Evolutionary conservation across 2,113 vertebrate species (phyloP).

Genomic region (Chaetops frenatus): DNA sequence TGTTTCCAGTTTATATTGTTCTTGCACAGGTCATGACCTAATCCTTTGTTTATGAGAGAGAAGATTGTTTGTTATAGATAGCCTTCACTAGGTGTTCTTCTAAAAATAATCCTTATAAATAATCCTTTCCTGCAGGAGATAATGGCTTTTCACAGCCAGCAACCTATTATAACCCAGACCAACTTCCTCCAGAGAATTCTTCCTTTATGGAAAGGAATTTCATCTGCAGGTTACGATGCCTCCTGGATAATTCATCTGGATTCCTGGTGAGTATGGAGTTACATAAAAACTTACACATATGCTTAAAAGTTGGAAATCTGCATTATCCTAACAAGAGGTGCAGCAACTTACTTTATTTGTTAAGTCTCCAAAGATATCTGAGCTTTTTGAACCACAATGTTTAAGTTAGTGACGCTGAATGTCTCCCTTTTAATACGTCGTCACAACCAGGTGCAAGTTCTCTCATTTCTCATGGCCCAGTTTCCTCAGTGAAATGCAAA

Average conservation of each 20-base stretch:
- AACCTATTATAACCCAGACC: conserved; percentile 79
- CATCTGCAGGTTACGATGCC: conserved; percentile 88
- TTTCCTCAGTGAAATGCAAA: neutral
- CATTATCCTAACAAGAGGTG: neutral
- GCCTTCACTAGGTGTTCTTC: conserved; percentile 43
- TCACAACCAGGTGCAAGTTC: neutral
- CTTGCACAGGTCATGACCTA: neutral
- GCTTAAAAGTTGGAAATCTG: neutral
- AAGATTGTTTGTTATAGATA: conserved; percentile 44
- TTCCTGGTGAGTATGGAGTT: conserved; percentile 80
- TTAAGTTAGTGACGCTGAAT: neutral
- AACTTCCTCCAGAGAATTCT: conserved; percentile 89
- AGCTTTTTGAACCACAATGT: neutral
- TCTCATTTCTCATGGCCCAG: neutral
- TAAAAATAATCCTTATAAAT: conserved; percentile 55
- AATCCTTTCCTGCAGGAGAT: conserved; percentile 66
- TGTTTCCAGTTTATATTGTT: conserved; percentile 33
- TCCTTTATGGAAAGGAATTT: conserved; percentile 90
- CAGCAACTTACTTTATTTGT: neutral
- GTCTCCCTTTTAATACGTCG: neutral
- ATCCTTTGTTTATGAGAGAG: neutral
- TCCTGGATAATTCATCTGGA: conserved; percentile 93
- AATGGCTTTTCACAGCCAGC: conserved; percentile 66
- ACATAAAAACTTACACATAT: neutral
- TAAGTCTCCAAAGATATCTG: neutral